phyloP scores from a whole-genome alignment of 1,140 invertebrate species.

The Euwallacea similis region DNA sequence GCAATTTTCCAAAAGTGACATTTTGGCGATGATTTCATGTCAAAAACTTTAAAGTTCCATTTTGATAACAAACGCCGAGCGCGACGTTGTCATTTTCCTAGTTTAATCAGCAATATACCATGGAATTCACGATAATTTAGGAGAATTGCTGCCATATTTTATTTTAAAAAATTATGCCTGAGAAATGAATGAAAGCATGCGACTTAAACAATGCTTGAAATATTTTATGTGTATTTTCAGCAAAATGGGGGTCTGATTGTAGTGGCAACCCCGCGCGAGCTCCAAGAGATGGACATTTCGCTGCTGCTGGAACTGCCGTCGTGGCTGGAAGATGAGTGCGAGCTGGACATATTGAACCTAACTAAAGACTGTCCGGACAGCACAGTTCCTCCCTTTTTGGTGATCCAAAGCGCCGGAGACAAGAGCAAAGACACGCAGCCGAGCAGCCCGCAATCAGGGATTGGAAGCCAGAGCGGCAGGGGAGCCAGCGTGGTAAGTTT shows the following conservation, averaged over 20 bases:
- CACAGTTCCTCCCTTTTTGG: constrained; percentile 81
- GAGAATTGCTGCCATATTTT: no score
- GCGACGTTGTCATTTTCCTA: no score
- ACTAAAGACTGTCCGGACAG: constrained; percentile 67
- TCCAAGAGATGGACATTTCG: constrained; percentile 97
- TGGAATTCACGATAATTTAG: no score
- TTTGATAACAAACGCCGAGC: no score
- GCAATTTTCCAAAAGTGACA: background rate
- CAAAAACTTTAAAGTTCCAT: no score
- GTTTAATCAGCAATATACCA: no score
- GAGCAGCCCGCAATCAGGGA: constrained; percentile 65
- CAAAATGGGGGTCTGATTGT: constrained; percentile 82
- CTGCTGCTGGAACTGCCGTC: constrained; percentile 83
- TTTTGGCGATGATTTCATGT: no score
- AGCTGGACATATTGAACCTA: constrained; percentile 87
- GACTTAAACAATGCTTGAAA: background rate
- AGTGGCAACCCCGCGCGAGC: constrained; percentile 91
- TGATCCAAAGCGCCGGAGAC: constrained; percentile 86
- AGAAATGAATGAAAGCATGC: no score
- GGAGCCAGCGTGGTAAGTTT: constrained; percentile 78
- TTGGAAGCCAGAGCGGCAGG: constrained; percentile 82
- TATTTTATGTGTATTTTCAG: constrained; percentile 55
- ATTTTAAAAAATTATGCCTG: no score
- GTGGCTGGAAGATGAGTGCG: constrained; percentile 94
- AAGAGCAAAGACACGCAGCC: constrained; percentile 58